Evolutionary conservation across 2,888 invertebrate genomes (phyloP).

Genomic region (Xylota segnis): DNA sequence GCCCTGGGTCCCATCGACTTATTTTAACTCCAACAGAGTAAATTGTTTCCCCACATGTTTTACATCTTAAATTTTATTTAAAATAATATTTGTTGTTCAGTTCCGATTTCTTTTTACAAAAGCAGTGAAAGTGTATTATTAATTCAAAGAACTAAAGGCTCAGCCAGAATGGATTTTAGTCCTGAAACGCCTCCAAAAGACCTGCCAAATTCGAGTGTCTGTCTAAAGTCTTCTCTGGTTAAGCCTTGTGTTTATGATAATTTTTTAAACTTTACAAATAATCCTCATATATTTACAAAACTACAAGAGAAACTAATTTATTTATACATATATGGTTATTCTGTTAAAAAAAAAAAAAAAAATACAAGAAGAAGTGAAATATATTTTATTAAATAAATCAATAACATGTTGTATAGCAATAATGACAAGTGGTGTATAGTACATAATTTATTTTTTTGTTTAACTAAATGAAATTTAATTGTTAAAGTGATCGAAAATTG

Average conservation of each 20-base stretch:
- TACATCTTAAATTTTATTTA: conserved; percentile 3
- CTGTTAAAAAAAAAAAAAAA: background rate
- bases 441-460: background rate
- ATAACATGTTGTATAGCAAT: background rate
- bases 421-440: background rate
- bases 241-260: no score
- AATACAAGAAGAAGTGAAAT: background rate
- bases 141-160: background rate
- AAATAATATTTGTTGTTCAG: background rate
- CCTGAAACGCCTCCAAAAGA: no score
- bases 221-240: no score
- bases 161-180: no score
- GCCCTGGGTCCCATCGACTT: no score
- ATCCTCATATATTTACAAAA: background rate
- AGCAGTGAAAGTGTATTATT: background rate
- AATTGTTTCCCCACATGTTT: background rate
- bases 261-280: background rate
- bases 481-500: background rate
- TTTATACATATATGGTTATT: background rate
- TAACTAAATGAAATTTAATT: background rate
- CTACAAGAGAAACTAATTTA: background rate
- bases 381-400: background rate
- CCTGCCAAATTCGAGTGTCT: no score
- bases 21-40: no score
- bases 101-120: background rate